Conservation (phyloP, 2,888 invertebrate species). For the Drosophila yooni region DNA sequence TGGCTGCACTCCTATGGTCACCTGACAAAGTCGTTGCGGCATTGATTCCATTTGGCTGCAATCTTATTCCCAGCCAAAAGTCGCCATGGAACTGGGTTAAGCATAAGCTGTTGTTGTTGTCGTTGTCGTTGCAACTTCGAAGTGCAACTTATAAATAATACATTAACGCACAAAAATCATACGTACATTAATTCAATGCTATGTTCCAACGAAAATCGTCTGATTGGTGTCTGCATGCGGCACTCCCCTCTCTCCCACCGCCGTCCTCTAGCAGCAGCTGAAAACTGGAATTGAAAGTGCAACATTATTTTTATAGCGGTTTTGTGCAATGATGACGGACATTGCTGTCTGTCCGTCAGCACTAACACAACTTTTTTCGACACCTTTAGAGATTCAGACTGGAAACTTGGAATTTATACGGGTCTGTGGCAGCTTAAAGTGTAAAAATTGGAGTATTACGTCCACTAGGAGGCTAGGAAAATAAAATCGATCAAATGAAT, state of each 20-base stretch:
- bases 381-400: background rate
- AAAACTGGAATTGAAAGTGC: background rate
- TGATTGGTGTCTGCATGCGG: constrained; percentile 8
- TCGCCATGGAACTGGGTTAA: background rate
- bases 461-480: background rate
- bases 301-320: background rate
- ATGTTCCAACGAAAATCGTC: constrained; percentile 39
- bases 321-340: background rate
- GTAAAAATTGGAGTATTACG: background rate
- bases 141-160: constrained; percentile 45
- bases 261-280: background rate
- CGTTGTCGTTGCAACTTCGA: constrained; percentile 6
- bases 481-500: background rate
- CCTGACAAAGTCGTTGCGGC: constrained; percentile 20
- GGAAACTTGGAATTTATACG: background rate
- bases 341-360: background rate
- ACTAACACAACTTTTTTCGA: background rate
- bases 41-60: constrained; percentile 2
- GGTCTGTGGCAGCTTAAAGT: background rate
- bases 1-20: background rate
- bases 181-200: constrained; percentile 18
- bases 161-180: background rate
- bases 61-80: constrained; percentile 11
- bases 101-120: background rate
- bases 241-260: background rate